Evolutionary conservation across 2,797 vertebrate genomes (phyloP), one percentile per base, ranked within the genome.

Genomic region (Cyclura pinguis): DNA sequence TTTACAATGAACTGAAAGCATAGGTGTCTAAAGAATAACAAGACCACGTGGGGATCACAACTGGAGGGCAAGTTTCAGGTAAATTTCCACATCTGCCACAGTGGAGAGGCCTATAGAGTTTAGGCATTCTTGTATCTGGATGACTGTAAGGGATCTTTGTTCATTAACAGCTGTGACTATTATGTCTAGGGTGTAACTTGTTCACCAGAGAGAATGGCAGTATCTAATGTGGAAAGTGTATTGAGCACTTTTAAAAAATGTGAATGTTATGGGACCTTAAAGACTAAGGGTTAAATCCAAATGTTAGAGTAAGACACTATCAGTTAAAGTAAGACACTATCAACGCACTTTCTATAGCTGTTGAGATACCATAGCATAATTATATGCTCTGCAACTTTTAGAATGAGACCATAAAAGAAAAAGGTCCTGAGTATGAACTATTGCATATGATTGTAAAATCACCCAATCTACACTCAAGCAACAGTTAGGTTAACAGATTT

Each of bases 321-420:
- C 20, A 62, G 20, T 62, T 62, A 62, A 20, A 1, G 59, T 62
- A 22, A 62, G 59, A 62, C 0, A 18, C 59, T 22, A 22, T 62
- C 59, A 62, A 62, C 24, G 57, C 57, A 18, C 16, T 14, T 18
- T 59, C 57, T 59, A 62, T 6, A 62, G 59, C 20, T 62, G 4
- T 22, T 22, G 4, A 62, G 59, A 62, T 62, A 22, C n/a, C 85
- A 35, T 62, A 27, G 3, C 24, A 3, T 74, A 91, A 2, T 8
- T 14, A 57, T 84, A 81, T 47, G 22, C 9, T 20, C 14, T 59
- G 4, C 18, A 88, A 91, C 0, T 35, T 8, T 86, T 84, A 42
- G 90, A 13, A 18, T 2, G 12, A 8, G 2, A 67, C 7, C 84
- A 85, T 0, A 2, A 2, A 72, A 6, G 32, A 22, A 62, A 62